These are phyloP conservation scores for Drosophila persimilis DNA, from an alignment of 1,140 invertebrate species.

Conservation along the genomic window DNA sequence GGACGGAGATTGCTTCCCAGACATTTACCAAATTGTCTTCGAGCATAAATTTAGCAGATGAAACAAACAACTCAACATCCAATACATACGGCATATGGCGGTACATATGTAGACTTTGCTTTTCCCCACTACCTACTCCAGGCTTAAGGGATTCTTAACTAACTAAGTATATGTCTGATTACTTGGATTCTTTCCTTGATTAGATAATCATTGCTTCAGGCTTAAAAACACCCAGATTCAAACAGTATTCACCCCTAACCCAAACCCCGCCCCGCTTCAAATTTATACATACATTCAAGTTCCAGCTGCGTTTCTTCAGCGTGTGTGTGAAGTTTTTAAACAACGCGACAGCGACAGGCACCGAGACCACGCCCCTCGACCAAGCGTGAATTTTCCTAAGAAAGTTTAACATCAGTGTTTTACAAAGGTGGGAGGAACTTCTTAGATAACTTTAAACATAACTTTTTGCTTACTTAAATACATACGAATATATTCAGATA, in stretches of 20 bases:
- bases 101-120: too few relatives aligned
- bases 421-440: too few relatives aligned
- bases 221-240: conserved; percentile 1
- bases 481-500: too few relatives aligned
- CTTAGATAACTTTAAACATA: too few relatives aligned
- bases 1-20: too few relatives aligned
- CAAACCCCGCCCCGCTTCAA: conserved; percentile 17
- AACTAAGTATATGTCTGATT: not conserved
- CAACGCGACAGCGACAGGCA: not conserved
- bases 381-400: conserved; percentile 25
- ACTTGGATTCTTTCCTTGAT: conserved; percentile 19
- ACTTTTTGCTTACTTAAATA: too few relatives aligned
- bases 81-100: not conserved
- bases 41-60: conserved; percentile 1
- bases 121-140: too few relatives aligned
- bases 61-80: not conserved
- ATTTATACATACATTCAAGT: not conserved
- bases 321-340: conserved; percentile 21
- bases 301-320: conserved; percentile 11
- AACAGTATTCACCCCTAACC: conserved; percentile 25
- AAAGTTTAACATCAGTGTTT: conserved; percentile 8
- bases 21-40: conserved; percentile 1
- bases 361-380: conserved; percentile 29
- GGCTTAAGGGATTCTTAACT: not conserved
- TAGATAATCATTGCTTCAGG: not conserved